phyloP scores from a whole-genome alignment of 2,888 invertebrate species.

The Athetis lepigone region DNA sequence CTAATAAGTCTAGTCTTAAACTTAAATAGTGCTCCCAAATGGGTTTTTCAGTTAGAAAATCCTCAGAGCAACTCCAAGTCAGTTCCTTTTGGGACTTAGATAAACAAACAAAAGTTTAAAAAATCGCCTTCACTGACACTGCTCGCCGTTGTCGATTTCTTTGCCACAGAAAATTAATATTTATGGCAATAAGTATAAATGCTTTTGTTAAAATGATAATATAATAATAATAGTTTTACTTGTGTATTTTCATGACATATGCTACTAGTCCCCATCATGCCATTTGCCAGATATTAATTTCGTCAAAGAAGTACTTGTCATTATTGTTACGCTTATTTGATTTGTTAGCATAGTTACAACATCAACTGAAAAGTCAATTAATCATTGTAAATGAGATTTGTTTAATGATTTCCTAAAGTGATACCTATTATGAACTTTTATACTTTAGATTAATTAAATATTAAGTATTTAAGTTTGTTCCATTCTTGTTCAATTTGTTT shows the following conservation, averaged over 20 bases:
- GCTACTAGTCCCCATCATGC: conserved; percentile 23
- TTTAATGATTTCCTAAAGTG: conserved; percentile 9
- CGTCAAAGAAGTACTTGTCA: conserved; percentile 17
- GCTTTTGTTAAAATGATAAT: conserved; percentile 17
- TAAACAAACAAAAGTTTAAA: too few relatives aligned
- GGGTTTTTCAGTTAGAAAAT: background rate
- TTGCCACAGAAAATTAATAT: background rate
- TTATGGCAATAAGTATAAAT: conserved; percentile 23
- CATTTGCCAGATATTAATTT: conserved; percentile 15
- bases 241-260: background rate
- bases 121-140: background rate
- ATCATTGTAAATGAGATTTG: conserved; percentile 44
- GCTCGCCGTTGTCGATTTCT: background rate
- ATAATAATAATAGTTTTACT: too few relatives aligned
- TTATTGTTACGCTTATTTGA: conserved; percentile 35
- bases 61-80: background rate
- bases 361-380: conserved; percentile 61
- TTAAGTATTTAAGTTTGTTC: conserved; percentile 21
- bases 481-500: background rate
- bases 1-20: background rate
- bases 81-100: background rate
- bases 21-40: background rate
- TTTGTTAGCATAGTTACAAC: conserved; percentile 38
- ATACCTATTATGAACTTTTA: background rate
- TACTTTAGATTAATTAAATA: conserved; percentile 7